Percentiles rank a stretch among this genome's conserved stretches.
Conservation (phyloP, 2,113 vertebrate genomes). For the Pardalotus punctatus region DNA sequence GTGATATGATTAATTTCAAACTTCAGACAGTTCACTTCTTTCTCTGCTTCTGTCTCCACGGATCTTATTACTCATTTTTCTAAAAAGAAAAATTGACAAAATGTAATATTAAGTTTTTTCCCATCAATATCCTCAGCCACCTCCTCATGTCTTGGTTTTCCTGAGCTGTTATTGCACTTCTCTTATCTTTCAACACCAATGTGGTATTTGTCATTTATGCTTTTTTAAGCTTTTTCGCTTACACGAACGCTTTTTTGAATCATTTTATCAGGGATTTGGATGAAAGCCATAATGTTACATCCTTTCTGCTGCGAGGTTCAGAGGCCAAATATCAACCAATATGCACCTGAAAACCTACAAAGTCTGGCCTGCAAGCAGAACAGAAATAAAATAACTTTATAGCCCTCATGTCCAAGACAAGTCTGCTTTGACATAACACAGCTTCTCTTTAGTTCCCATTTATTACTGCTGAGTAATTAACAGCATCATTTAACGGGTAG, state of each 20-base stretch:
- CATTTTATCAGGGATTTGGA: neutral
- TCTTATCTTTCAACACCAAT: neutral
- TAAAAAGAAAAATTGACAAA: neutral
- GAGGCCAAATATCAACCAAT: neutral
- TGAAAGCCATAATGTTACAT: neutral
- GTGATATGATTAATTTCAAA: neutral
- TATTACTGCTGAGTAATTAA: neutral
- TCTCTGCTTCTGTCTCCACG: neutral
- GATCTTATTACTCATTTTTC: neutral
- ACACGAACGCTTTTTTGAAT: neutral
- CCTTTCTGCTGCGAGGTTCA: neutral
- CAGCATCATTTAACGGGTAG: neutral
- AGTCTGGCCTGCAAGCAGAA: neutral
- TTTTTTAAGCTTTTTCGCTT: neutral
- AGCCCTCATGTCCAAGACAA: neutral
- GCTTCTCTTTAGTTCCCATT: rapidly evolving
- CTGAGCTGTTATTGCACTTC: neutral
- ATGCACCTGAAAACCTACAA: neutral
- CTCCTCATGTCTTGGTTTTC: neutral
- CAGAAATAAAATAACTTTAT: neutral
- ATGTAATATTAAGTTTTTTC: neutral
- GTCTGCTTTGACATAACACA: neutral
- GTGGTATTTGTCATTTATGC: neutral
- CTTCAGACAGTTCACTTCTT: neutral
- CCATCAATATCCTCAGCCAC: neutral